Evolutionary conservation across 2,797 vertebrate genomes (phyloP).

Genomic region (Garrulus glandarius): DNA sequence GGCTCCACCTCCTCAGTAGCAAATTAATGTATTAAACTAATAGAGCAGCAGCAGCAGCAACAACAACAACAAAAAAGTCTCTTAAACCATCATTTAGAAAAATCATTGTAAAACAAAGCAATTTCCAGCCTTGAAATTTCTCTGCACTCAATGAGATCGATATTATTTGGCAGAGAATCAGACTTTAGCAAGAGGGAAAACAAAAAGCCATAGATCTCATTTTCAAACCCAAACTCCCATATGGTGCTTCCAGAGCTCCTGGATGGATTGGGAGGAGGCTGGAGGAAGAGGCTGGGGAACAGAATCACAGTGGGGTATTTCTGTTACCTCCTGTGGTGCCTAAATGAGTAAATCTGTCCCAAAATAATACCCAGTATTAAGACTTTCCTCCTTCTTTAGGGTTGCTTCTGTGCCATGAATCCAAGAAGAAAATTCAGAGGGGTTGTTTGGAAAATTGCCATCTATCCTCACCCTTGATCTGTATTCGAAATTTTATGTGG

Average conservation of each 20-base stretch:
- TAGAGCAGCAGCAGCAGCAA: not conserved
- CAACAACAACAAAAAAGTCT: not conserved
- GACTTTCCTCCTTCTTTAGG: not conserved
- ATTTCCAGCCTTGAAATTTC: not conserved
- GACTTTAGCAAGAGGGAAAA: not conserved
- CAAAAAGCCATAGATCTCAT: not conserved
- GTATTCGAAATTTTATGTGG: not conserved
- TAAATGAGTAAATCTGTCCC: not conserved
- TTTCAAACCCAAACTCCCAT: not conserved
- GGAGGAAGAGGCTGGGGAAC: not conserved
- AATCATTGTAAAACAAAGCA: not conserved
- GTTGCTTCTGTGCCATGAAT: not conserved
- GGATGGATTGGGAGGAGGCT: not conserved
- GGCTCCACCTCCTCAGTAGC: constrained; percentile 10
- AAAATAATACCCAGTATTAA: not conserved
- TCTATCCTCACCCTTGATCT: not conserved
- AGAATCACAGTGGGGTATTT: not conserved
- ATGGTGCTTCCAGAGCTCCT: not conserved
- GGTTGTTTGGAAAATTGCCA: not conserved
- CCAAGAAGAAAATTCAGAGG: not conserved
- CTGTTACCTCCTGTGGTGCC: not conserved
- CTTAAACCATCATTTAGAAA: not conserved
- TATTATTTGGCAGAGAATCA: not conserved
- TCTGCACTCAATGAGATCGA: not conserved
- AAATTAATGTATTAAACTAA: constrained; percentile 43